These are phyloP conservation scores for Solenodon paradoxus DNA, from an alignment of 2,113 vertebrate genomes.

Conservation along the genomic window DNA sequence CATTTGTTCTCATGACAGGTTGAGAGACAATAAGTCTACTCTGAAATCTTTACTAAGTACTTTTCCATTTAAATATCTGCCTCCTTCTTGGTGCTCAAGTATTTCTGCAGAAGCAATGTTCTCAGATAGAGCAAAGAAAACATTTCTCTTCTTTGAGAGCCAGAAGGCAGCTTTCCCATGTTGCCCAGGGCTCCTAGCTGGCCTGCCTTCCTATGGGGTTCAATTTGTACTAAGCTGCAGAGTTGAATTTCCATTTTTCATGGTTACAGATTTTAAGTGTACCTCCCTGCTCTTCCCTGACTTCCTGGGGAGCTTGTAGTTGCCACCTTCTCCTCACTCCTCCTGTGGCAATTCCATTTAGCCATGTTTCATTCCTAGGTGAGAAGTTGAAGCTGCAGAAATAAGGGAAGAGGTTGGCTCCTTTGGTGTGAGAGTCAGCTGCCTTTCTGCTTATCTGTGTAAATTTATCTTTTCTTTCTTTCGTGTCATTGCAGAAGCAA, in stretches of 20 bases:
- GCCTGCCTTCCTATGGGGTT: neutral
- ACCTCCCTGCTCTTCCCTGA: neutral
- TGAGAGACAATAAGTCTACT: neutral
- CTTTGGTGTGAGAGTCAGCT: neutral
- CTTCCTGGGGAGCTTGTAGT: neutral
- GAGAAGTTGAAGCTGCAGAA: conserved; percentile 56
- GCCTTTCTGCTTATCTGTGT: neutral
- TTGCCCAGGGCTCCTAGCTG: neutral
- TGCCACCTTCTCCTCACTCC: neutral
- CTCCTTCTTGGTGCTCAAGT: conserved; percentile 25
- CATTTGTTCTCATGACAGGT: neutral
- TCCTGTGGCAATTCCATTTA: conserved; percentile 23
- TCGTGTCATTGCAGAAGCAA: conserved; percentile 40
- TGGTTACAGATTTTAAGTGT: neutral
- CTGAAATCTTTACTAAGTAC: neutral
- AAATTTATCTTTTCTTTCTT: neutral
- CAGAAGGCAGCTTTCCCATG: neutral
- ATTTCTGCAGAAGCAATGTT: neutral
- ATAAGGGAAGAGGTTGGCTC: neutral
- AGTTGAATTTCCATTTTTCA: neutral
- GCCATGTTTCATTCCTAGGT: conserved; percentile 29
- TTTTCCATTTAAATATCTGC: neutral
- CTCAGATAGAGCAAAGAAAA: neutral
- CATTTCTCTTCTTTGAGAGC: conserved; percentile 12
- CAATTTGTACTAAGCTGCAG: neutral